Conservation (phyloP, 2,113 vertebrate species). For the Ibidorhyncha struthersii region DNA sequence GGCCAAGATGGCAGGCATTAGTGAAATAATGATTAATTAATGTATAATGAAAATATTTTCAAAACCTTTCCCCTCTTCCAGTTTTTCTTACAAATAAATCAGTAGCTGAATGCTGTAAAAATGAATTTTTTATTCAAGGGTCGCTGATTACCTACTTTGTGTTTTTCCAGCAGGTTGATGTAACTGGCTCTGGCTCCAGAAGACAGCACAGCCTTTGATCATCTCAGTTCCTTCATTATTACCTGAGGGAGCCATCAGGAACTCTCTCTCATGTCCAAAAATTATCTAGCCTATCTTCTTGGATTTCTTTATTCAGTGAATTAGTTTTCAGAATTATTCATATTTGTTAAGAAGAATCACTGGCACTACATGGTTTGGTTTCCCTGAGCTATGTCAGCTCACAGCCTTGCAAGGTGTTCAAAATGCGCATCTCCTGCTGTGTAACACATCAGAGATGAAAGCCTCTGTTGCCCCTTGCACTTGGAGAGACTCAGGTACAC, state of each 20-base stretch:
- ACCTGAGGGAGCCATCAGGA: constrained; percentile 56
- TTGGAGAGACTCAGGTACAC: not conserved
- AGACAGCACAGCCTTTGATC: constrained; percentile 65
- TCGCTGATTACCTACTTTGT: constrained; percentile 36
- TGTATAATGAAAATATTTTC: not conserved
- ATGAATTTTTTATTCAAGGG: not conserved
- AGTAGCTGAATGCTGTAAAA: constrained; percentile 1
- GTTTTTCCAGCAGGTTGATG: constrained; percentile 37
- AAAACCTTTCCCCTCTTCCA: not conserved
- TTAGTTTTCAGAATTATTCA: constrained; percentile 59
- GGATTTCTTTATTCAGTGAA: constrained; percentile 43
- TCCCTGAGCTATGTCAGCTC: constrained; percentile 23
- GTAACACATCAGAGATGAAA: not conserved
- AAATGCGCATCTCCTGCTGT: not conserved
- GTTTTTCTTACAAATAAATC: not conserved
- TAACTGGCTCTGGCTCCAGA: constrained; percentile 41
- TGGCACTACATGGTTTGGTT: not conserved
- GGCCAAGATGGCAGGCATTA: not conserved
- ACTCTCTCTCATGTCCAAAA: constrained; percentile 53
- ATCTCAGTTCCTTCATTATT: constrained; percentile 38
- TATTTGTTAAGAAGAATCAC: constrained; percentile 22
- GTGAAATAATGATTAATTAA: not conserved
- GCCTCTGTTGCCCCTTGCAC: not conserved
- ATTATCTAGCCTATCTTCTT: constrained; percentile 39
- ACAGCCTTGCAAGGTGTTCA: not conserved